Conservation (phyloP, 2,888 invertebrate genomes). For the Idaea dimidiata region DNA sequence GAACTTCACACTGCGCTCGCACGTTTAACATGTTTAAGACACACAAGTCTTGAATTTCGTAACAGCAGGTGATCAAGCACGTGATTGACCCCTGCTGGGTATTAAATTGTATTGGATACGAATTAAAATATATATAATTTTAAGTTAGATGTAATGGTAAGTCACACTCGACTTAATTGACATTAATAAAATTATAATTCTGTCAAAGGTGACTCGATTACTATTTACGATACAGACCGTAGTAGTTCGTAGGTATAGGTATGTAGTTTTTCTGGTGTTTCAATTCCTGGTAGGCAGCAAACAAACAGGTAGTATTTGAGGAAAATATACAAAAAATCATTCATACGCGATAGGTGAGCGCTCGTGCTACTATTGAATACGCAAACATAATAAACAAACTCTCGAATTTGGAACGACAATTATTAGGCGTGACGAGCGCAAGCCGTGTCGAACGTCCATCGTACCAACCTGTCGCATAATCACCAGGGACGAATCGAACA, state of each 20-base stretch:
- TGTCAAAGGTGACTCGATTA: not conserved
- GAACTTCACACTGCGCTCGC: conserved; percentile 11
- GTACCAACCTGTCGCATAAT: conserved; percentile 61
- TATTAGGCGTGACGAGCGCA: conserved; percentile 57
- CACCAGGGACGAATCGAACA: conserved; percentile 56
- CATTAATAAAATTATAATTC: not conserved
- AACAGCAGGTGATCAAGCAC: conserved; percentile 27
- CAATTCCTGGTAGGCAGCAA: not conserved
- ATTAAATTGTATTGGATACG: conserved; percentile 14
- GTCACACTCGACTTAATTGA: not conserved
- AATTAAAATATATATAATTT: conserved; percentile 15
- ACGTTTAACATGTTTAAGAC: conserved; percentile 11
- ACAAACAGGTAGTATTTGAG: not conserved
- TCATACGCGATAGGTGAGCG: not conserved
- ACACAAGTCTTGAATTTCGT: conserved; percentile 7
- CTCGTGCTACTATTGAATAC: conserved; percentile 11
- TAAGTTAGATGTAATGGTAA: not conserved
- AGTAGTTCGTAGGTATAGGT: too few species aligned
- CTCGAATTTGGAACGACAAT: conserved; percentile 37
- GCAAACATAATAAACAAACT: conserved; percentile 44
- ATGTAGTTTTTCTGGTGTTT: too few species aligned
- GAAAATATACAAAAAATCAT: conserved; percentile 1
- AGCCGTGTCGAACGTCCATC: conserved; percentile 56
- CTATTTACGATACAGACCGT: not conserved
- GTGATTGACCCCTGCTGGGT: conserved; percentile 24